Evolutionary conservation across 2,797 vertebrate genomes (phyloP).

Genomic region (Ispidina picta): DNA sequence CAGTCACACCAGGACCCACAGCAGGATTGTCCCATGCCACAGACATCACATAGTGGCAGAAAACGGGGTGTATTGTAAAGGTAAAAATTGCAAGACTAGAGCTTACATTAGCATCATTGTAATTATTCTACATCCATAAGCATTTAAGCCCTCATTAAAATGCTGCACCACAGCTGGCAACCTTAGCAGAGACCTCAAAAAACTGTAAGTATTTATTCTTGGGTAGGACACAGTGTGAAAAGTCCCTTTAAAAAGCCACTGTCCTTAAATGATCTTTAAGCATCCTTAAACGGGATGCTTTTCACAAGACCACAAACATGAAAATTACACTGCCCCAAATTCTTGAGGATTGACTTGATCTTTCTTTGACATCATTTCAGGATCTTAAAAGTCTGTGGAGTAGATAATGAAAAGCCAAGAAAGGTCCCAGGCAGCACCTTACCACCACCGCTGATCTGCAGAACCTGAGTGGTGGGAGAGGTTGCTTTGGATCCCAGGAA

Average conservation of each 20-base stretch:
- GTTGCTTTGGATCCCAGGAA: background rate
- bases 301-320: accelerated
- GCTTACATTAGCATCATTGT: background rate
- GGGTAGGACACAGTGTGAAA: background rate
- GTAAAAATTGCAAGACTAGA: background rate
- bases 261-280: background rate
- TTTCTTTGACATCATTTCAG: background rate
- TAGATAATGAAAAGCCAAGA: background rate
- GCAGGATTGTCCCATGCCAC: background rate
- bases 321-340: background rate
- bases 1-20: background rate
- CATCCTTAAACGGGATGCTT: background rate
- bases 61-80: background rate
- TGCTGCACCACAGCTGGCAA: background rate
- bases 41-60: background rate
- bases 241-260: background rate
- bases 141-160: constrained; percentile 9
- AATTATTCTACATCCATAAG: background rate
- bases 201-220: background rate
- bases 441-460: background rate
- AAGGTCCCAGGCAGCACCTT: background rate
- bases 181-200: background rate
- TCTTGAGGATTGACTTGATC: background rate
- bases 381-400: background rate
- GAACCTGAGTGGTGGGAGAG: background rate